phyloP scores from a whole-genome alignment of 2,888 invertebrate species.

The Chloroclysta siterata region DNA sequence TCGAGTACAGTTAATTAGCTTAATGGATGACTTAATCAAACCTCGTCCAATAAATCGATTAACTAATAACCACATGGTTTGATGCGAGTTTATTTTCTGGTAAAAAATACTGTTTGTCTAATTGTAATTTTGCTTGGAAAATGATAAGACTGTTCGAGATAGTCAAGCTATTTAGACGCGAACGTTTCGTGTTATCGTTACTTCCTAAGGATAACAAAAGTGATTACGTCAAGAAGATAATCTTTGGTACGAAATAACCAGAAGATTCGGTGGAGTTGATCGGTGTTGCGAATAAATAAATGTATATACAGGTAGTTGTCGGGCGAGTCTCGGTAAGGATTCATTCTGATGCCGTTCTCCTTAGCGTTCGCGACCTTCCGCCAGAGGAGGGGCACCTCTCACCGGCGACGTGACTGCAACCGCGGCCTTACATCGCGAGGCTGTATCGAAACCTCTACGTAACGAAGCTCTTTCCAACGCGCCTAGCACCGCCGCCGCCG shows the following conservation, averaged over 20 bases:
- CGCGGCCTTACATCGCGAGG: conserved; percentile 84
- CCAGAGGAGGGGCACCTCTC: conserved; percentile 81
- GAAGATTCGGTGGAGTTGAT: conserved; percentile 11
- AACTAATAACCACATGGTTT: conserved; percentile 24
- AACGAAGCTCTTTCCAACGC: conserved; percentile 81
- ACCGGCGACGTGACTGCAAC: conserved; percentile 82
- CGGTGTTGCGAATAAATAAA: conserved; percentile 15
- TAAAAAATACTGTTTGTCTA: conserved; percentile 69
- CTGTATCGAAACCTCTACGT: conserved; percentile 83
- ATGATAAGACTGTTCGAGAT: conserved; percentile 65
- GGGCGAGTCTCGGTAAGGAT: conserved; percentile 75
- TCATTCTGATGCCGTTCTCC: conserved; percentile 80
- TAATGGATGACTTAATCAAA: conserved; percentile 48
- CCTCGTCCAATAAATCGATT: conserved; percentile 47
- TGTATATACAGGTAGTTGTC: conserved; percentile 40
- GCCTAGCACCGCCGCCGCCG: conserved; percentile 20
- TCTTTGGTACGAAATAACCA: conserved; percentile 31
- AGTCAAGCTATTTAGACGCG: conserved; percentile 51
- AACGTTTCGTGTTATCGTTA: conserved; percentile 57
- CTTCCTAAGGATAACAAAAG: conserved; percentile 56
- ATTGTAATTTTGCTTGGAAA: conserved; percentile 54
- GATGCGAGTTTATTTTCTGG: conserved; percentile 55
- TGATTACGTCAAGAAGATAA: conserved; percentile 37
- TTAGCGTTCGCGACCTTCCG: conserved; percentile 80
- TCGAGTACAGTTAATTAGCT: conserved; percentile 51